Evolutionary conservation across 1,140 invertebrate genomes (phyloP).

Genomic region (Leptoteleia sp.): DNA sequence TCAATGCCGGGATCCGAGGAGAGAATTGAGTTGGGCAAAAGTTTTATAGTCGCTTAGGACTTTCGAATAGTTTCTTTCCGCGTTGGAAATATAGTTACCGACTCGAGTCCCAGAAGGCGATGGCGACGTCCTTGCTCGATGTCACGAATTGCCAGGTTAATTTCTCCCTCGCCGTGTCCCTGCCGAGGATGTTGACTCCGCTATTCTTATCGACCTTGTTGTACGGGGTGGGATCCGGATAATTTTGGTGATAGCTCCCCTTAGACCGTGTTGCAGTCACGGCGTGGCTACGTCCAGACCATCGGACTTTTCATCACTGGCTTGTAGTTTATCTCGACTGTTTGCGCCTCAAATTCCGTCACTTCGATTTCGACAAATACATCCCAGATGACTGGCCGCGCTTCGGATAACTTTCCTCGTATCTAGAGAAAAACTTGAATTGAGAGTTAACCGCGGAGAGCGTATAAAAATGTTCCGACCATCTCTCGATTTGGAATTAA

Average conservation of each 20-base stretch:
- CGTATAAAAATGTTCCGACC: conserved; percentile 25
- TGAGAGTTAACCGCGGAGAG: conserved; percentile 41
- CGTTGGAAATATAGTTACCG: conserved; percentile 66
- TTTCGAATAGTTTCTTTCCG: conserved; percentile 67
- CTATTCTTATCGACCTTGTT: conserved; percentile 84
- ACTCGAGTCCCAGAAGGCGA: conserved; percentile 86
- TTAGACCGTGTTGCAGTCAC: conserved; percentile 84
- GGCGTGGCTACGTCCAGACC: conserved; percentile 83
- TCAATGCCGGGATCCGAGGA: conserved; percentile 43
- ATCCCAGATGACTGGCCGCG: conserved; percentile 84
- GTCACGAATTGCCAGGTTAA: conserved; percentile 85
- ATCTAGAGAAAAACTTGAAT: conserved; percentile 32
- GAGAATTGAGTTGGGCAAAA: conserved; percentile 65
- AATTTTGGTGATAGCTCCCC: conserved; percentile 83
- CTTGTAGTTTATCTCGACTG: conserved; percentile 84
- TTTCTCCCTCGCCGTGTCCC: conserved; percentile 70
- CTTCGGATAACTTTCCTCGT: conserved; percentile 3
- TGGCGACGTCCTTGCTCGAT: conserved; percentile 84
- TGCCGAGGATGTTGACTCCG: conserved; percentile 77
- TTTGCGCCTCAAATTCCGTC: conserved; percentile 84
- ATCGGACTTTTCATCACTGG: conserved; percentile 84
- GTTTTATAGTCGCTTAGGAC: conserved; percentile 65
- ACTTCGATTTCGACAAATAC: conserved; percentile 85
- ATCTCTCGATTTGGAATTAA: conserved; percentile 3
- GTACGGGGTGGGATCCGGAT: conserved; percentile 84